Base-by-base conservation (phyloP, 2,888 invertebrate genomes). In the Apotomis capreana region DNA sequence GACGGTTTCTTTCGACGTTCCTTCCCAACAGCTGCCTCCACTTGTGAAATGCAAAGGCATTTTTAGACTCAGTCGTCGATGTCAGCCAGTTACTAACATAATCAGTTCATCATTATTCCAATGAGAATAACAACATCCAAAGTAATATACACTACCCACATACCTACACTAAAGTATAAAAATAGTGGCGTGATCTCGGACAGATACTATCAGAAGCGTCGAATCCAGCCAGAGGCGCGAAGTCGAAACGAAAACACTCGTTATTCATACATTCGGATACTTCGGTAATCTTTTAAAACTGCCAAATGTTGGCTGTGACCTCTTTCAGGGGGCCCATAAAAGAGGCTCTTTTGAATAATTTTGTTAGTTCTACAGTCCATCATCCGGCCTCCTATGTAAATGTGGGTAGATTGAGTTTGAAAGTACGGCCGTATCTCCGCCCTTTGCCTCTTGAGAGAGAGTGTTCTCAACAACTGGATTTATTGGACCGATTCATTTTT, bases 271-370 rank as follows among this genome's bases (percentile, higher is more conserved):
- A 75, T 74, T 74, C 74, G 36, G 74, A 73, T 74, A 59, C 73
- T 71, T 64, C 65, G 74, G 81, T 85, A 85, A 86, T 85, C 85
- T 84, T 79, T 84, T 84, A 84, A 85, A 81, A 81, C 83, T 77
- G 71, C 57, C 57, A 63, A 73, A 59, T 64, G 63, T 70, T 65
- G 74, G 68, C 65, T 67, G 70, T 77, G 80, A 80, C 83, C 83
- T 77, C 82, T 82, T 78, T 77, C 76, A 75, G 75, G 77, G 76
- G 69, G 54, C 68, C 79, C 82, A 80, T 84, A 85, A 87, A 86
- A 88, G 26, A 88, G 84, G 77, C 85, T 87, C 86, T 87, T 91
- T 91, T 90, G 90, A 91, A 92, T 92, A 92, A 92, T 90, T 85
- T 87, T 87, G 89, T 92, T 90, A 89, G 87, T 84, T 82, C 83